Percentiles rank a stretch among this genome's conserved stretches.
These are phyloP conservation scores for Chymomyza procnemis DNA, from an alignment of 2,888 invertebrate genomes.

Conservation along the genomic window DNA sequence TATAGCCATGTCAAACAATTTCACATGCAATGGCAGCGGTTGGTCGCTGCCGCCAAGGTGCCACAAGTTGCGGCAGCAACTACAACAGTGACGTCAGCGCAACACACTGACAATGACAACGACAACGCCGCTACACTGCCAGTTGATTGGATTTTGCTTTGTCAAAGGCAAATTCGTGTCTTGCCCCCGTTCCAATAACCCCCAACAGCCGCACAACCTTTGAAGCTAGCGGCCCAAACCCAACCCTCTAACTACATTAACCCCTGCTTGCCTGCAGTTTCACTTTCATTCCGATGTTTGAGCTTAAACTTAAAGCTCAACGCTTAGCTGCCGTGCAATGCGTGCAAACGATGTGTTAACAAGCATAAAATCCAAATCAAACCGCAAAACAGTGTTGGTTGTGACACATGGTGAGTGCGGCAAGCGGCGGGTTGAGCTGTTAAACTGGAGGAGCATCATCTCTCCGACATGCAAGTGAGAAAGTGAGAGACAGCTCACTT, in stretches of 20 bases:
- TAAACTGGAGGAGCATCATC: too few species aligned
- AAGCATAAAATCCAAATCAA: slow-evolving; percentile 57
- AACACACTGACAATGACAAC: not conserved
- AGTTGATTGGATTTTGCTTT: slow-evolving; percentile 39
- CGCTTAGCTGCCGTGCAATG: slow-evolving; percentile 11
- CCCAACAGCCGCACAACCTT: not conserved
- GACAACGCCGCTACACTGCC: slow-evolving; percentile 7
- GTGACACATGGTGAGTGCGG: not conserved
- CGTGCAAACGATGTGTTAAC: slow-evolving; percentile 52
- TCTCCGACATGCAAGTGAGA: too few species aligned
- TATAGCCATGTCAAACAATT: slow-evolving; percentile 1
- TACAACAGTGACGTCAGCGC: not conserved
- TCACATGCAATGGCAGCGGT: not conserved
- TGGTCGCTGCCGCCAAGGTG: not conserved
- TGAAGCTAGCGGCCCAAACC: not conserved
- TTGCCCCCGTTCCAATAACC: not conserved
- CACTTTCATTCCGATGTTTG: not conserved
- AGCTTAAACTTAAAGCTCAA: not conserved
- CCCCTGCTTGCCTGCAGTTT: not conserved
- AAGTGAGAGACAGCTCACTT: not conserved
- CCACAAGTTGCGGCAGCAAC: slow-evolving; percentile 9
- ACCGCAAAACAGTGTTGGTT: slow-evolving; percentile 44
- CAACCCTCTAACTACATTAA: not conserved
- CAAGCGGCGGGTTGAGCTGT: too few species aligned
- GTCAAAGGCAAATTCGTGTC: not conserved